Evolutionary conservation across 2,113 vertebrate species (phyloP).

Genomic region (Pontoporia blainvillei): DNA sequence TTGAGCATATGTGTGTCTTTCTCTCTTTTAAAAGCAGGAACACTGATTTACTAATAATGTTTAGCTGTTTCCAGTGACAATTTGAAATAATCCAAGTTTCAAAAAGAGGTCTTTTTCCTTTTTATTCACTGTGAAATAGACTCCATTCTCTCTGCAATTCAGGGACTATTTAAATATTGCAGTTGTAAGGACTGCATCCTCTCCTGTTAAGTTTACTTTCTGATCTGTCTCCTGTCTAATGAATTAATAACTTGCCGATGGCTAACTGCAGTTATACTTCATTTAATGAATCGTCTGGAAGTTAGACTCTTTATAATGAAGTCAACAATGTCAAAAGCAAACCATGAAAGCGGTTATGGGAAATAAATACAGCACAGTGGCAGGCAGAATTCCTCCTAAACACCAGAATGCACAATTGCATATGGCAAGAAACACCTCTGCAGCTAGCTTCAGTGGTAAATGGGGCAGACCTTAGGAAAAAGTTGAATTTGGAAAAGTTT

Average conservation of each 20-base stretch:
- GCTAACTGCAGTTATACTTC: neutral
- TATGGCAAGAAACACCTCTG: neutral
- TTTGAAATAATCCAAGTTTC: constrained; percentile 11
- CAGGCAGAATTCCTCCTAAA: neutral
- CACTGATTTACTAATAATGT: neutral
- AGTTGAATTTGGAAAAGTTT: neutral
- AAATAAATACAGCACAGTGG: neutral
- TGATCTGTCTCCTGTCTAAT: neutral
- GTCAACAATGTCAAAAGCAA: constrained; percentile 12
- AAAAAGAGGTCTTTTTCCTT: neutral
- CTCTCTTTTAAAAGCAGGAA: neutral
- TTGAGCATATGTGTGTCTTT: neutral
- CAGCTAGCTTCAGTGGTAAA: neutral
- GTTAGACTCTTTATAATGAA: neutral
- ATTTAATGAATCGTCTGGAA: neutral
- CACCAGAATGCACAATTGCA: neutral
- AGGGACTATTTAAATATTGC: neutral
- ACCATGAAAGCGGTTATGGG: neutral
- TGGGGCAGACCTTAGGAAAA: neutral
- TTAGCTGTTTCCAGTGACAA: neutral
- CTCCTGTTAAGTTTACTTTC: neutral
- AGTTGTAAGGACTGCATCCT: neutral
- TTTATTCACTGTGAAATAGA: neutral
- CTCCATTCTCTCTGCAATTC: neutral
- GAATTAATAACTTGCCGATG: neutral